Evolutionary conservation across 1,140 invertebrate species (phyloP).

Genomic region (Trinorchestia longiramus): DNA sequence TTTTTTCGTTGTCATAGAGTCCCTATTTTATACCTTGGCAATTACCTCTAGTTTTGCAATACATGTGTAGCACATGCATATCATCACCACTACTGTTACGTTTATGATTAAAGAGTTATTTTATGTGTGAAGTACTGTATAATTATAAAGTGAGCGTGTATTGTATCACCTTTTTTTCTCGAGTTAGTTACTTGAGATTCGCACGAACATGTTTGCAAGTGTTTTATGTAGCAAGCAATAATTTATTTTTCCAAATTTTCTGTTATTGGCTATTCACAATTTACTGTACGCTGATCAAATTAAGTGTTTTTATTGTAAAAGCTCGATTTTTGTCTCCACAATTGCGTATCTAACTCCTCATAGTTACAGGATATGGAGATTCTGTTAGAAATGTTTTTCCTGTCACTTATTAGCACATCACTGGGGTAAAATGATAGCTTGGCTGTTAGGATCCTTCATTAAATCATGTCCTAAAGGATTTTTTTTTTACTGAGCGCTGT

Average conservation of each 20-base stretch:
- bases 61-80: not conserved
- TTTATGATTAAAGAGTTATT: not conserved
- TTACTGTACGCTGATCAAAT: not conserved
- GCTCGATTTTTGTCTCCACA: not conserved
- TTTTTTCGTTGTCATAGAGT: not conserved
- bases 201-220: not conserved
- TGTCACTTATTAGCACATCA: not conserved
- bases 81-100: not conserved
- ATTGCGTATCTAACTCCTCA: not conserved
- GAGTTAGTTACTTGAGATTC: not conserved
- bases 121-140: not conserved
- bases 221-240: not conserved
- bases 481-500: too few relatives aligned
- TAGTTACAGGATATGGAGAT: not conserved
- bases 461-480: not conserved
- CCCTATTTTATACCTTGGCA: not conserved
- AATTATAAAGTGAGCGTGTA: not conserved
- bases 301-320: not conserved
- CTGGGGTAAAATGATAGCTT: not conserved
- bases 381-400: not conserved
- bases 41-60: not conserved
- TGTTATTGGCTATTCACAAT: not conserved
- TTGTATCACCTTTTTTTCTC: not conserved
- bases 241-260: not conserved
- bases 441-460: not conserved